Base-by-base conservation (phyloP, 2,113 vertebrate genomes). In the Papio anubis region DNA sequence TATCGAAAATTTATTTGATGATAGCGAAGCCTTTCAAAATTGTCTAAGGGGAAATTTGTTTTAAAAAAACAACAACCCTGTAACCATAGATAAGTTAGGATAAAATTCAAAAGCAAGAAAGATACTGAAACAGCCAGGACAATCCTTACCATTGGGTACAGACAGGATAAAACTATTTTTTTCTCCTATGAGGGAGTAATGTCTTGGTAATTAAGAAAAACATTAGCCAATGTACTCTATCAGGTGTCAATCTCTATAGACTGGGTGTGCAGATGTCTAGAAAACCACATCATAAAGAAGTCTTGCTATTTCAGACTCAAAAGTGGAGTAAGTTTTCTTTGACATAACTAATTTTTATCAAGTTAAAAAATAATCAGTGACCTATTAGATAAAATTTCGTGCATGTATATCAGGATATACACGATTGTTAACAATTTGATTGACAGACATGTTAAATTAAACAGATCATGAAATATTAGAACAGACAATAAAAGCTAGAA, bases 171-270 rank as follows among this genome's bases (percentile, higher is more conserved):
- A 79, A 66, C 13, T 3, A 1, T 40, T 5, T n/a, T 91, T 64
- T 40, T 32, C 50, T 76, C 50, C 35, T 89, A 8, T 40, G 40
- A 91, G 52, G 68, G 55, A 18, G 0, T 21, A 55, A 45, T 79
- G 23, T 83, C 50, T 83, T 91, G 21, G 32, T 43, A 80, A 73
- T 88, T 73, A 94, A 96, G 70, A 48, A 90, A 87, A 94, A 87
- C 55, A 57, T 21, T 18, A 66, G 16, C 30, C 1, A 8, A 23
- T n/a, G n/a, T 59, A 4, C 18, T 18, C 12, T 25, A 20, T 79
- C 30, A 84, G 21, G 2, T 72, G 52, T 80, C 20, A 17, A 17
- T 88, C n/a, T 96, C 20, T 12, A 43, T 27, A 61, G 35, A 11
- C 32, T 75, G 25, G 25, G 25, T 59, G 4, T 75, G 9, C 23